A percentile compares a stretch with the other conserved stretches of the same genome.
These are phyloP conservation scores for Meriones psammophilus DNA, from an alignment of 2,797 vertebrate species.

Conservation along the genomic window DNA sequence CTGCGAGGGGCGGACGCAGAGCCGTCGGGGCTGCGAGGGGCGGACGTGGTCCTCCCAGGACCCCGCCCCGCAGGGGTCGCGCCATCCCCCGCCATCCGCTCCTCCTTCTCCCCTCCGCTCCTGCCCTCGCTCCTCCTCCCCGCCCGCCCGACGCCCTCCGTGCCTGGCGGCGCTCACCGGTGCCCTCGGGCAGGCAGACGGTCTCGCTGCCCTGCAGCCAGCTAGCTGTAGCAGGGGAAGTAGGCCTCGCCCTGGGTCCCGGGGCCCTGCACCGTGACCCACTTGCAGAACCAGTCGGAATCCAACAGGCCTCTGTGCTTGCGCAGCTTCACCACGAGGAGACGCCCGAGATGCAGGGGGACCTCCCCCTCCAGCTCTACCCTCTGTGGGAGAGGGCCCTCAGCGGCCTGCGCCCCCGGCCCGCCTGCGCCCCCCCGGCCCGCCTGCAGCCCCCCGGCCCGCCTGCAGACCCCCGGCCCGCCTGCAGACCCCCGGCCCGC, in stretches of 20 bases:
- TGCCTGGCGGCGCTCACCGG: not conserved
- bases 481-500: too few species aligned
- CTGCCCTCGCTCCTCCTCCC: too few species aligned
- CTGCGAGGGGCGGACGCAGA: not conserved
- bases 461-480: too few species aligned
- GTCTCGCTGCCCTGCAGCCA: constrained; percentile 16
- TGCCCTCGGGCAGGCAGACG: constrained; percentile 5
- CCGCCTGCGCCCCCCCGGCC: too few species aligned
- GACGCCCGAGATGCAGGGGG: constrained; percentile 25
- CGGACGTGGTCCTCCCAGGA: not conserved
- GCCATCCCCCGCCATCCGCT: too few species aligned
- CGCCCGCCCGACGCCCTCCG: not conserved
- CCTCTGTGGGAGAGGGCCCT: not conserved
- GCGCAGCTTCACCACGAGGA: constrained; percentile 57
- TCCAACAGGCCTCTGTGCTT: not conserved
- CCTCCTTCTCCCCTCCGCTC: too few species aligned
- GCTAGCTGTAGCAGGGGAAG: constrained; percentile 40
- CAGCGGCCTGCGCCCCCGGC: not conserved
- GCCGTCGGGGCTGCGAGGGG: constrained; percentile 80
- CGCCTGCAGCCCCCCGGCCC: too few species aligned
- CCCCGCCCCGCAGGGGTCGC: too few species aligned
- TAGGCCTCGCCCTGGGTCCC: not conserved
- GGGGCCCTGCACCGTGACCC: not conserved
- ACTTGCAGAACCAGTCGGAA: constrained; percentile 54
- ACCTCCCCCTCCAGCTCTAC: not conserved